A percentile compares a stretch with the other conserved stretches of the same genome.
Evolutionary conservation across 2,797 vertebrate genomes (phyloP).

Genomic region (Erpetoichthys calabaricus): DNA sequence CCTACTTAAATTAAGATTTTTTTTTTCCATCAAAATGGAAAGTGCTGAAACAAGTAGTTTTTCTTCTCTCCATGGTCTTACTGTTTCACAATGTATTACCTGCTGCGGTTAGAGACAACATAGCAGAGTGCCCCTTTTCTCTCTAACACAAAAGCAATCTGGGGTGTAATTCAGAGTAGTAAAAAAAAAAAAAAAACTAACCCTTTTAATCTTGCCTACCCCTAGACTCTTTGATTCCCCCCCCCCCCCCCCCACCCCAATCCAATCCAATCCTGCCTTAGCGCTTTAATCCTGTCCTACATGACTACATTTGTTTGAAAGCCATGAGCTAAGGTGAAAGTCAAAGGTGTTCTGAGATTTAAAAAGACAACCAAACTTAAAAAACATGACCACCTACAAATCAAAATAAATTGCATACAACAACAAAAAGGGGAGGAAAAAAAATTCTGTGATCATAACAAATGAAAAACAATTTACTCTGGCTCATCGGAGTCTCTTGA

Average conservation of each 20-base stretch:
- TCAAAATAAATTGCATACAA: slow-evolving; percentile 56
- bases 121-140: slow-evolving; percentile 13
- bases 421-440: slow-evolving; percentile 26
- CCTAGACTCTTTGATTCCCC: slow-evolving; percentile 31
- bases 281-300: slow-evolving; percentile 36
- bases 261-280: not conserved
- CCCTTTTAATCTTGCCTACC: slow-evolving; percentile 36
- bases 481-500: slow-evolving; percentile 27
- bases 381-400: slow-evolving; percentile 50
- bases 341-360: slow-evolving; percentile 22
- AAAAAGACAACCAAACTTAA: slow-evolving; percentile 23
- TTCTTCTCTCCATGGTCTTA: slow-evolving; percentile 26
- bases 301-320: slow-evolving; percentile 34
- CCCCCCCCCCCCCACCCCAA: slow-evolving; percentile 9
- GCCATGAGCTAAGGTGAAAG: slow-evolving; percentile 30
- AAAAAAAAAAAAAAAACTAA: slow-evolving; percentile 37
- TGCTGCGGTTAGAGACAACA: slow-evolving; percentile 43
- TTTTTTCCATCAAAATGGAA: slow-evolving; percentile 19
- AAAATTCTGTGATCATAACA: slow-evolving; percentile 48
- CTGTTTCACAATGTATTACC: slow-evolving; percentile 36
- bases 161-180: slow-evolving; percentile 34
- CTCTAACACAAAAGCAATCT: slow-evolving; percentile 33
- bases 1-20: slow-evolving; percentile 6
- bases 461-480: slow-evolving; percentile 58
- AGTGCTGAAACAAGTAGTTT: slow-evolving; percentile 32